Conservation (phyloP, 1,140 invertebrate genomes). For the Plodia interpunctella region DNA sequence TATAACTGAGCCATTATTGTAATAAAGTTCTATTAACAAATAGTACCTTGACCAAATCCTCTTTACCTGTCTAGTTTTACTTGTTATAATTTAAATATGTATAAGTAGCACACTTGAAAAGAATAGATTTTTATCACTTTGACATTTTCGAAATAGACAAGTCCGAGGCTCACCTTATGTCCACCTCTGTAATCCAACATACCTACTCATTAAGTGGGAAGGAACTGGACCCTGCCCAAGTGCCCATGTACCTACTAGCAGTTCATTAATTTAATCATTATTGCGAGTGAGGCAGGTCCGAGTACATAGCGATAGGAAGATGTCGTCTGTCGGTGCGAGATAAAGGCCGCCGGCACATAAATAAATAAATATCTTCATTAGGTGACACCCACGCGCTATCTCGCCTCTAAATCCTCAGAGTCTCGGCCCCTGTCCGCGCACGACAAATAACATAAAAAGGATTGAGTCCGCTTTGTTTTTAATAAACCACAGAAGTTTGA, state of each 20-base stretch:
- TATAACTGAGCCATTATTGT: too few relatives aligned
- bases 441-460: neutral
- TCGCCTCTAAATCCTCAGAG: constrained; percentile 66
- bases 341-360: constrained; percentile 57
- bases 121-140: too few relatives aligned
- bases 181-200: too few relatives aligned
- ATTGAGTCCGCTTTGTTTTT: neutral
- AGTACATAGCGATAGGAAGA: constrained; percentile 36
- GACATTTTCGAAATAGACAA: too few relatives aligned
- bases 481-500: neutral
- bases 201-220: too few relatives aligned
- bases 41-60: too few relatives aligned
- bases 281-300: constrained; percentile 23
- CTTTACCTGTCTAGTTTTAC: too few relatives aligned
- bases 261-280: constrained; percentile 27
- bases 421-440: constrained; percentile 52
- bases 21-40: too few relatives aligned
- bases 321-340: constrained; percentile 45
- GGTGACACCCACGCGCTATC: constrained; percentile 69
- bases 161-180: too few relatives aligned
- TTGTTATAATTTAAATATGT: too few relatives aligned
- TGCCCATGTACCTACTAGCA: neutral
- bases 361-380: constrained; percentile 75
- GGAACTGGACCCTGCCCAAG: neutral
- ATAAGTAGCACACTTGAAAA: too few relatives aligned